Conservation (phyloP, 2,888 invertebrate genomes). For the Malthinus flaveolus region DNA sequence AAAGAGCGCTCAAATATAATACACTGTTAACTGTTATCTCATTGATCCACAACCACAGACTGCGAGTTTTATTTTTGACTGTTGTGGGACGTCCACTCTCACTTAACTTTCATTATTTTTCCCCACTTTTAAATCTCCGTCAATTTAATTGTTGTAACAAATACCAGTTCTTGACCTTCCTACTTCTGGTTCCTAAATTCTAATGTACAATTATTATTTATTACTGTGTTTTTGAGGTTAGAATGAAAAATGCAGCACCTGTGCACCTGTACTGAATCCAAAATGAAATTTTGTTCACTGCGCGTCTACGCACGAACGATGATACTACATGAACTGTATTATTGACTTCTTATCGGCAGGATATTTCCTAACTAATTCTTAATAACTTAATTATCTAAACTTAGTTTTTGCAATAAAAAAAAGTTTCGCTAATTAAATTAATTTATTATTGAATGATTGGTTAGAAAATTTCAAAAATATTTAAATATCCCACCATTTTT, state of each 20-base stretch:
- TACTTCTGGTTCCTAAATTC: background rate
- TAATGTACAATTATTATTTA: constrained; percentile 1
- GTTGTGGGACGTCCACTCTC: background rate
- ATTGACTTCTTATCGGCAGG: no score
- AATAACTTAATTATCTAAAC: no score
- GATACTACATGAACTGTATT: no score
- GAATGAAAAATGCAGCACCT: constrained; percentile 18
- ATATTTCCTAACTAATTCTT: no score
- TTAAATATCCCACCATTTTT: no score
- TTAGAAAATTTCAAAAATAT: constrained; percentile 2
- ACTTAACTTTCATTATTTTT: constrained; percentile 5
- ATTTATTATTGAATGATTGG: no score
- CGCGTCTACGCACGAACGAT: no score
- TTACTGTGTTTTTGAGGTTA: constrained; percentile 29
- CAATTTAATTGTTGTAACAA: constrained; percentile 7
- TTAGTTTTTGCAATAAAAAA: no score
- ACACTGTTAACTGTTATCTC: background rate
- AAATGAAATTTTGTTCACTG: no score
- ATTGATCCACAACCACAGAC: background rate
- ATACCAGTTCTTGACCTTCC: constrained; percentile 26
- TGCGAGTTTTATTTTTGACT: background rate
- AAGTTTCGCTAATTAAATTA: no score
- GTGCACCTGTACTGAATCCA: no score
- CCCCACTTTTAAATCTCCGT: background rate
- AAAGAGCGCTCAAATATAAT: background rate